Base-by-base conservation (phyloP, 2,888 invertebrate species). In the Drosophila heteroneura region DNA sequence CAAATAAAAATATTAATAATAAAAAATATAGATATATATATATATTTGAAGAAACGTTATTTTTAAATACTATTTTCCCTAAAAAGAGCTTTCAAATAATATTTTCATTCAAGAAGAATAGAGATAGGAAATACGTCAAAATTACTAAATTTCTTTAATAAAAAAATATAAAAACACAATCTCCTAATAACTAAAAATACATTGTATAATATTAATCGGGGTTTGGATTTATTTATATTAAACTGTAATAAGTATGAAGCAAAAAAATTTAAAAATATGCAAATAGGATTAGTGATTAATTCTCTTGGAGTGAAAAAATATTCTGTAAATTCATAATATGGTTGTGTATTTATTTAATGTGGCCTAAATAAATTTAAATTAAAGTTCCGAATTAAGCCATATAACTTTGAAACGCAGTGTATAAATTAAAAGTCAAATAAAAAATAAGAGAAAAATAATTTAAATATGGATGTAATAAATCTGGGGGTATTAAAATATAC, bases 211-310 rank as follows among this genome's bases (percentile, higher is more conserved):
- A 14, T 22, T 7, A 7, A 14, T 14, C 14, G 3, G 1, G 14
- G 1, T 1, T 22, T 22, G 6, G 22, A 44, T 14, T 44, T 22
- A 14, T 14, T 44, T 22, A 6, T 44, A n/a, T 6, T 22, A 3
- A 10, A n/a, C 6, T 12, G 12, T 0, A 2, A 47, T 22, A 7
- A 14, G 22, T 5, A n/a, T n/a, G 41, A n/a, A 41, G 41, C 5
- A 10, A 0, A 10, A n/a, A n/a, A 5, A n/a, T 2, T n/a, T 0
- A 10, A n/a, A n/a, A 5, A 10, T 41, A 41, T 4, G 4, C 9
- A n/a, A n/a, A 10, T 10, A n/a, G 4, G n/a, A 10, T 9, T 22
- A 1, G n/a, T 44, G 12, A 22, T 22, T 7, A 14, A 4, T 4
- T 22, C 6, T 3, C 6, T 44, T 14, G 6, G 6, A 22, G 6